Percentiles rank a stretch among this genome's conserved stretches.
phyloP scores from a whole-genome alignment of 64 coral and sea anemone genomes.

The Dendrophyllia cribrosa region DNA sequence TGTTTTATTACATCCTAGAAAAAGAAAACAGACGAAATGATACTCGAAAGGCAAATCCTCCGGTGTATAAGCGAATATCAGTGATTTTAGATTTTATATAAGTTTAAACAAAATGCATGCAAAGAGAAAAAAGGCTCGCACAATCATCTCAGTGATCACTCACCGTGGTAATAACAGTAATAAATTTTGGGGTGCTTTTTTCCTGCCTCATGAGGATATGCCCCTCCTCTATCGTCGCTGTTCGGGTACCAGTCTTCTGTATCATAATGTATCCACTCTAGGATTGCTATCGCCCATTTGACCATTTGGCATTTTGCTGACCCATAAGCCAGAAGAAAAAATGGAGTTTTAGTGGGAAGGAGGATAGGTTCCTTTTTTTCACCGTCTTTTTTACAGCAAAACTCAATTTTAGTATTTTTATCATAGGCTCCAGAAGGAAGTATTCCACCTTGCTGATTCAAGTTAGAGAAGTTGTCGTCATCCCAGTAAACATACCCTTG shows the following conservation, averaged over 20 bases:
- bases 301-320: slow-evolving; percentile 48
- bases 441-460: not conserved
- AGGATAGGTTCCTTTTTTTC: not conserved
- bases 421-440: not conserved
- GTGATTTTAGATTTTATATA: too few species aligned
- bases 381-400: slow-evolving; percentile 13
- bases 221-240: not conserved
- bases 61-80: too few species aligned
- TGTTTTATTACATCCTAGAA: not conserved
- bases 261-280: slow-evolving; percentile 67
- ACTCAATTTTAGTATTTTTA: not conserved
- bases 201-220: slow-evolving; percentile 21
- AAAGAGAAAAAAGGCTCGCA: too few species aligned
- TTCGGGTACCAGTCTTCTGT: slow-evolving; percentile 59
- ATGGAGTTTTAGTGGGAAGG: slow-evolving; percentile 14
- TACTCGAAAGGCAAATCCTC: too few species aligned
- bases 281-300: slow-evolving; percentile 36
- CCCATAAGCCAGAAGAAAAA: slow-evolving; percentile 37
- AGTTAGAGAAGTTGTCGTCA: not conserved
- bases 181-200: slow-evolving; percentile 18
- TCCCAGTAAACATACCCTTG: slow-evolving; percentile 12
- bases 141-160: not conserved
- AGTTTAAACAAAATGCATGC: too few species aligned
- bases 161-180: slow-evolving; percentile 83
- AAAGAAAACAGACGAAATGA: not conserved